A percentile compares a stretch with the other conserved stretches of the same genome.
These are phyloP conservation scores for Ceyx margarethae DNA, from an alignment of 2,113 vertebrate species.

Conservation along the genomic window DNA sequence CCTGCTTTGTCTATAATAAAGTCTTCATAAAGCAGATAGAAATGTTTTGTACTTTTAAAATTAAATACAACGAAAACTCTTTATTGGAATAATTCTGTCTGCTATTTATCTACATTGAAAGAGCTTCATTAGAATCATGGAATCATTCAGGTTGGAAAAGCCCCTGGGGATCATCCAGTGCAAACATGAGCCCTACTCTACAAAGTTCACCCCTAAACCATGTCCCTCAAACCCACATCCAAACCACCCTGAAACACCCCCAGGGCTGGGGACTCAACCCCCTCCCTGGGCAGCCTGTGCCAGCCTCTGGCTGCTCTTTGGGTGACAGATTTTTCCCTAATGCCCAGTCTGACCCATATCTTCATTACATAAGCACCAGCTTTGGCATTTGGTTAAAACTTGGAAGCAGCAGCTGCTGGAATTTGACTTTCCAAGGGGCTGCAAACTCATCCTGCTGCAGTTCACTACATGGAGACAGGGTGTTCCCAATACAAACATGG, in stretches of 20 bases:
- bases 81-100: background rate
- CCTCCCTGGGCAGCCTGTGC: no score
- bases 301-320: no score
- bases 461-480: background rate
- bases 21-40: background rate
- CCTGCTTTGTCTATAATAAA: background rate
- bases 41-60: background rate
- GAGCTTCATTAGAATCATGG: background rate
- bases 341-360: no score
- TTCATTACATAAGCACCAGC: background rate
- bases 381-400: background rate
- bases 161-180: no score
- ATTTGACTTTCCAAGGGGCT: background rate
- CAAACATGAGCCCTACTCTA: no score
- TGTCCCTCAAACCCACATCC: no score
- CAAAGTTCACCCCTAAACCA: no score
- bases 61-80: background rate
- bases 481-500: background rate
- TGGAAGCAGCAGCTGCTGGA: background rate
- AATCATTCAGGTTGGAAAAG: no score
- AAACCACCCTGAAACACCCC: no score
- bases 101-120: background rate
- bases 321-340: no score
- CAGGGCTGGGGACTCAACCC: no score
- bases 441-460: background rate